These are phyloP conservation scores for Tauraco hartlaubi DNA, from an alignment of 2,797 vertebrate genomes.

Conservation along the genomic window DNA sequence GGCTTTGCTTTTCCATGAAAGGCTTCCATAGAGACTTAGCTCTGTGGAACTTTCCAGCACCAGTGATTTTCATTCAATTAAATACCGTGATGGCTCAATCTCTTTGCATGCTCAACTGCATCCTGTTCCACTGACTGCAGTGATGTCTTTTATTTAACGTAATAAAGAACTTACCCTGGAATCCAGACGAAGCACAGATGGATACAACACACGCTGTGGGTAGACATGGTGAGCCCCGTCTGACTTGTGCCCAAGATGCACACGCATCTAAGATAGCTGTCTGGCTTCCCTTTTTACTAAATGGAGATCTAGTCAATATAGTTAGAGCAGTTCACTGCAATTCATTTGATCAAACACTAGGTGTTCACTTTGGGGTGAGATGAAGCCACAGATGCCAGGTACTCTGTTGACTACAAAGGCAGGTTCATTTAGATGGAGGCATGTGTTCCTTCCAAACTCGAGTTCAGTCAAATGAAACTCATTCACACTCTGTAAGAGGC, in stretches of 20 bases:
- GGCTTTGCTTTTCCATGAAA: neutral
- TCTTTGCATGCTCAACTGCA: neutral
- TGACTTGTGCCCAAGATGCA: neutral
- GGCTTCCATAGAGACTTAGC: neutral
- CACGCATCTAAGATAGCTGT: neutral
- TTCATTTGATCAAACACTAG: neutral
- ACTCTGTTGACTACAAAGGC: neutral
- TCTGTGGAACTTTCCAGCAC: neutral
- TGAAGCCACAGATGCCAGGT: neutral
- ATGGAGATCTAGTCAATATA: neutral
- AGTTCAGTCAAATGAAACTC: neutral
- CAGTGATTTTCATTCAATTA: neutral
- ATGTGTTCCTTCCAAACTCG: neutral
- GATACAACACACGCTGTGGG: neutral
- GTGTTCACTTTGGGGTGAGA: neutral
- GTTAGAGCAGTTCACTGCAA: neutral
- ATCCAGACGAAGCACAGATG: neutral
- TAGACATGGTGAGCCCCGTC: neutral
- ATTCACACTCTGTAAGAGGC: neutral
- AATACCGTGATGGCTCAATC: neutral
- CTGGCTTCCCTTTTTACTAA: neutral
- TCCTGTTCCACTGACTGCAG: neutral
- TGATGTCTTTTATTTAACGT: neutral
- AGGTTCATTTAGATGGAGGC: neutral
- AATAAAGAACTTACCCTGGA: neutral